Evolutionary conservation across 2,113 vertebrate genomes (phyloP).

Genomic region (Larimichthys crocea): DNA sequence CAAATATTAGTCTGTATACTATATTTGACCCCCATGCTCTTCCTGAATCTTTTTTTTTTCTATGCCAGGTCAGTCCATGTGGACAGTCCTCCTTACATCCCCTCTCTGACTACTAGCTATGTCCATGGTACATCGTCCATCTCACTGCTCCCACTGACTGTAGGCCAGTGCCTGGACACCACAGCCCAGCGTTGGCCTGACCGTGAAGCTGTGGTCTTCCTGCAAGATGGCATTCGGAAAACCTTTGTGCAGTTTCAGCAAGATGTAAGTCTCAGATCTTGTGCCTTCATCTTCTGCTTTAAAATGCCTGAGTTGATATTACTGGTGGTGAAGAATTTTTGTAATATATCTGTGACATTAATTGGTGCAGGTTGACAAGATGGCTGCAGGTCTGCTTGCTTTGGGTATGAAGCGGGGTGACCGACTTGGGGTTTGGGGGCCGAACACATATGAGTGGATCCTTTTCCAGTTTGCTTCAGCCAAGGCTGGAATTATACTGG

Average conservation of each 20-base stretch:
- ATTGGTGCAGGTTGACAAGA: constrained; percentile 86
- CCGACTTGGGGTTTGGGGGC: constrained; percentile 93
- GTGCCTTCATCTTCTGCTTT: background rate
- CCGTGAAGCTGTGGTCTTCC: constrained; percentile 87
- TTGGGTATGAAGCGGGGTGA: constrained; percentile 90
- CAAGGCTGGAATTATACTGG: constrained; percentile 93
- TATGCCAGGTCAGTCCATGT: constrained; percentile 81
- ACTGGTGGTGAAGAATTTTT: background rate
- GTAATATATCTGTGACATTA: background rate
- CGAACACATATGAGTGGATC: constrained; percentile 93
- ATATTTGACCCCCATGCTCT: background rate
- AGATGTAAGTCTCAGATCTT: constrained; percentile 82
- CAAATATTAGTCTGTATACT: background rate
- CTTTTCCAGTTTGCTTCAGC: constrained; percentile 93
- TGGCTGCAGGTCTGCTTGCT: constrained; percentile 91
- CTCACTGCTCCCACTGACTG: constrained; percentile 82
- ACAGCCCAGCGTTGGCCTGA: constrained; percentile 81
- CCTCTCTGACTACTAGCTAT: constrained; percentile 86
- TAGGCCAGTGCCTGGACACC: constrained; percentile 85
- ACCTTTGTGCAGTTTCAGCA: constrained; percentile 89
- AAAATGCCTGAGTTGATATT: background rate
- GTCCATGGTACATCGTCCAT: constrained; percentile 81
- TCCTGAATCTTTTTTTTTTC: background rate
- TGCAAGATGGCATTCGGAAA: constrained; percentile 84
- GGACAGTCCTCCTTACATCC: constrained; percentile 63